These are phyloP conservation scores for Nysson spinosus DNA, from an alignment of 2,888 invertebrate species.

Conservation along the genomic window DNA sequence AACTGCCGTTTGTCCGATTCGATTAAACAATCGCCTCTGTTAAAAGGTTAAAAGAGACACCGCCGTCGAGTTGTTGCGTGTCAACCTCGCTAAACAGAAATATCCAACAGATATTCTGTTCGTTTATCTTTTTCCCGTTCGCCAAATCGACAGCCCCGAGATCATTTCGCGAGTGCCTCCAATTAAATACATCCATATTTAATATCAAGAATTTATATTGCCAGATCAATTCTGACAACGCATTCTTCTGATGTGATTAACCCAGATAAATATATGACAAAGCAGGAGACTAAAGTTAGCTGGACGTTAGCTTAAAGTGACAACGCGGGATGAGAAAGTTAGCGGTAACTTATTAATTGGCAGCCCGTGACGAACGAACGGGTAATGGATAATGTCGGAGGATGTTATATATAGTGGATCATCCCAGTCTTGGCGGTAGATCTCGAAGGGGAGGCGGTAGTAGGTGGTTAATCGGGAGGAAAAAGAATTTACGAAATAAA, in stretches of 20 bases:
- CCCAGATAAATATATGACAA: too few species aligned
- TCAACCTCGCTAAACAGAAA: constrained; percentile 36
- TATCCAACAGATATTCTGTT: too few species aligned
- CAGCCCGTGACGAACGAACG: constrained; percentile 21
- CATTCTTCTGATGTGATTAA: too few species aligned
- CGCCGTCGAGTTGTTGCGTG: too few species aligned
- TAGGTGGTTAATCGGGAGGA: background rate
- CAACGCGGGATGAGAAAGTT: constrained; percentile 49
- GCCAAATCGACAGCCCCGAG: background rate
- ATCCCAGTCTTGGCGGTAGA: too few species aligned
- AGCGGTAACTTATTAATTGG: constrained; percentile 52
- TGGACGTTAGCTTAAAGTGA: constrained; percentile 38
- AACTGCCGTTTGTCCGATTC: constrained; percentile 63
- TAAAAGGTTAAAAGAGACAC: constrained; percentile 53
- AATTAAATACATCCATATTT: too few species aligned
- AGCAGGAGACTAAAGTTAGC: too few species aligned
- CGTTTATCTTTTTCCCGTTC: too few species aligned
- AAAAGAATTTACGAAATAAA: background rate
- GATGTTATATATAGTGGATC: too few species aligned
- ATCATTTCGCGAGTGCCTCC: constrained; percentile 4
- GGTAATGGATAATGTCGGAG: constrained; percentile 9
- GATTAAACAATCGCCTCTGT: constrained; percentile 66
- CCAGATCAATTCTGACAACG: too few species aligned
- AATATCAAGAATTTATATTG: too few species aligned
- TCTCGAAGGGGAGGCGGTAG: background rate